Percentiles rank a stretch among this genome's conserved stretches.
phyloP scores from a whole-genome alignment of 2,113 vertebrate species.

The Megaleporinus macrocephalus region DNA sequence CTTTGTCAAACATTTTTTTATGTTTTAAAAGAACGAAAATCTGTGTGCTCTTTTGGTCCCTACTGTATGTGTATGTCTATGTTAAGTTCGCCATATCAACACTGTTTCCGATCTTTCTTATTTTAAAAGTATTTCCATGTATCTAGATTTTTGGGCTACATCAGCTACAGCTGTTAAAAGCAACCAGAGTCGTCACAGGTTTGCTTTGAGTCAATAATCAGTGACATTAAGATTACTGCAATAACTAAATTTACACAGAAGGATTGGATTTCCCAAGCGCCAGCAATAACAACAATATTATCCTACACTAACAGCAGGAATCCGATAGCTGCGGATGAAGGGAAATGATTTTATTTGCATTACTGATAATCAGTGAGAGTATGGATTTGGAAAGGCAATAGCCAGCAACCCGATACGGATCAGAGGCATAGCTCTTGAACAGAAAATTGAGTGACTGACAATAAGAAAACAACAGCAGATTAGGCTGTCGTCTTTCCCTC shows the following conservation, averaged over 20 bases:
- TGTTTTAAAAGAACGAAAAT: too few relatives aligned
- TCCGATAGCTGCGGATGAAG: slow-evolving; percentile 34
- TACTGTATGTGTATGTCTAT: too few relatives aligned
- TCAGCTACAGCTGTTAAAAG: not conserved
- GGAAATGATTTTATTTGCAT: slow-evolving; percentile 51
- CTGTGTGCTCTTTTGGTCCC: too few relatives aligned
- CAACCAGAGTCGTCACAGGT: not conserved
- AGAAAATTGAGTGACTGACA: slow-evolving; percentile 1
- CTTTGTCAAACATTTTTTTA: too few relatives aligned
- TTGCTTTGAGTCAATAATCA: slow-evolving; percentile 35
- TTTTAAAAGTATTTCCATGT: too few relatives aligned
- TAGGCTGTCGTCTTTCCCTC: not conserved
- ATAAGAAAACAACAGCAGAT: not conserved
- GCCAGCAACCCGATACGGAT: slow-evolving; percentile 10
- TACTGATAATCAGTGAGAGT: slow-evolving; percentile 39
- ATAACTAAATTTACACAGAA: slow-evolving; percentile 32
- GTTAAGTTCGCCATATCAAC: too few relatives aligned
- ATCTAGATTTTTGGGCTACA: too few relatives aligned
- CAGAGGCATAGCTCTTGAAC: not conserved
- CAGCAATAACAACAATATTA: slow-evolving; percentile 40
- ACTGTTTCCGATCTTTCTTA: too few relatives aligned
- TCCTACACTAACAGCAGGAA: slow-evolving; percentile 37
- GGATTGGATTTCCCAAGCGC: slow-evolving; percentile 47
- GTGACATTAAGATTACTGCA: slow-evolving; percentile 43
- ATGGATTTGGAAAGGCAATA: slow-evolving; percentile 37